Base-by-base conservation (phyloP, 2,888 invertebrate species). In the Coronaproctus castanopsis region DNA sequence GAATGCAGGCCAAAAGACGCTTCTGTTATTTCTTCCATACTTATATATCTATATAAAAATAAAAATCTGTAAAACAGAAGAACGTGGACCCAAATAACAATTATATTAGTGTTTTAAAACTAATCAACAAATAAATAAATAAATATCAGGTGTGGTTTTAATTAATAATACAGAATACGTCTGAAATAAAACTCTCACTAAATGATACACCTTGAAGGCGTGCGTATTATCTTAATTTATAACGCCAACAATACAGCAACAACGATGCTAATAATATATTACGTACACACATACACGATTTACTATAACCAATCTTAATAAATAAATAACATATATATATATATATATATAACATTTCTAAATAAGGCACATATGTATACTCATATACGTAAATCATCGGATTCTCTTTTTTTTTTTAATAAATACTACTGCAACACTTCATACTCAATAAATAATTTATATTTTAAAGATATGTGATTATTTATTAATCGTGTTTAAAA, bases 101-200 rank as follows among this genome's bases (percentile, higher is more conserved):
- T 36, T 36, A 36, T 36, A 8, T 8, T 5, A 36, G 36, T 36
- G 36, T 52, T 59, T 59, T 59, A 59, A 59, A 59, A 59, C 59
- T 59, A 59, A 59, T 59, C 59, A 59, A 59, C 59, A 59, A 59
- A 52, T 55, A 36, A 36, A 36, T 36, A 36, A 36, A 36, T 36
- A 36, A 36, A 36, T 36, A 36, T 36, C 14, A 36, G 36, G 36
- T 36, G 36, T 36, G 36, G n/a, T n/a, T n/a, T n/a, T 36, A 36
- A 36, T 36, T 36, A 36, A 36, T 36, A 36, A 36, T 36, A 36
- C 36, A 36, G 36, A 36, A 36, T 36, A 36, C 14, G 14, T 36
- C 14, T 36, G 5, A 36, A 36, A 36, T 8, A 8, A 36, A 36
- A 14, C 36, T 36, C 36, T 36, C 36, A 36, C 36, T 36, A 36